Conservation (phyloP, 2,797 vertebrate genomes). For the Pangasius mekongensis region DNA sequence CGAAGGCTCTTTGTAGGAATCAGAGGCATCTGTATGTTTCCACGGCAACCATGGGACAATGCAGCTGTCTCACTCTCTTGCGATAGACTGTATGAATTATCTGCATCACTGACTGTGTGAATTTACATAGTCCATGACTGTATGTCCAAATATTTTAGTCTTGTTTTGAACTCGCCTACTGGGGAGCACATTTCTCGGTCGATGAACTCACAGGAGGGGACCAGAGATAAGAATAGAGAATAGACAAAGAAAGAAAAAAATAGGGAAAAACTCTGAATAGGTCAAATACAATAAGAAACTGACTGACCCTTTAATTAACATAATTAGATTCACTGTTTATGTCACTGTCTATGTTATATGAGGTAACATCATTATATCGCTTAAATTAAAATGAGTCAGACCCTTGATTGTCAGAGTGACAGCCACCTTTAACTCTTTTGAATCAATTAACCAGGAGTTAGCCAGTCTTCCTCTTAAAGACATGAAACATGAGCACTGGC, state of each 20-base stretch:
- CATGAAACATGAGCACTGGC: neutral
- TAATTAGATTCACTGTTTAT: conserved; percentile 37
- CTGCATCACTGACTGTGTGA: conserved; percentile 52
- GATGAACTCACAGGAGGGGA: conserved; percentile 34
- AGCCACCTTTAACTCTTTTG: neutral
- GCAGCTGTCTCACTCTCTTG: conserved; percentile 51
- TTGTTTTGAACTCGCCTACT: conserved; percentile 5
- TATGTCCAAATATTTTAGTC: conserved; percentile 38
- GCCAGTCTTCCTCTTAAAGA: neutral
- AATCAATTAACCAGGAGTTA: conserved; percentile 20
- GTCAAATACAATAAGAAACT: conserved; percentile 27
- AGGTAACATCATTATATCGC: conserved; percentile 11
- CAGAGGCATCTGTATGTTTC: conserved; percentile 59
- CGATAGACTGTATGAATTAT: conserved; percentile 50
- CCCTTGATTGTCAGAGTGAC: conserved; percentile 20
- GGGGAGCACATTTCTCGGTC: conserved; percentile 15
- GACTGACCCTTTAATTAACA: conserved; percentile 31
- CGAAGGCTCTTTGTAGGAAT: conserved; percentile 57
- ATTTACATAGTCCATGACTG: conserved; percentile 38
- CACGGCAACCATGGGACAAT: conserved; percentile 57
- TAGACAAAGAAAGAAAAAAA: neutral
- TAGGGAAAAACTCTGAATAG: neutral
- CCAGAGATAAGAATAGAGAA: neutral
- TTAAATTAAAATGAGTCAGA: conserved; percentile 38
- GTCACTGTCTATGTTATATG: conserved; percentile 29